A percentile compares a stretch with the other conserved stretches of the same genome.
Evolutionary conservation across 1,140 invertebrate species (phyloP).

Genomic region (Drosophila pachea): DNA sequence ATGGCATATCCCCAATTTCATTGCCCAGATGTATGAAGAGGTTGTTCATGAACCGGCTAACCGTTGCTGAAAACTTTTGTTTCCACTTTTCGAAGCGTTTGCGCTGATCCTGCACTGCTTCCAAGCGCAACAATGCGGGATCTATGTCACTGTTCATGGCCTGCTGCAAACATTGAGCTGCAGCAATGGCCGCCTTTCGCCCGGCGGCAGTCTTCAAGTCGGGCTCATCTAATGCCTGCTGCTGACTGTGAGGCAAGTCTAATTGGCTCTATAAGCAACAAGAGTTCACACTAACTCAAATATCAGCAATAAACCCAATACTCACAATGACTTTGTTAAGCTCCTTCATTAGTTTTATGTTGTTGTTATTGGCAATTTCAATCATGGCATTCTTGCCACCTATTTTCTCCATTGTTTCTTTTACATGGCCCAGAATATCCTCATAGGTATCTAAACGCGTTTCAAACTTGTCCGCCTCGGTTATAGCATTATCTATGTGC

Average conservation of each 20-base stretch:
- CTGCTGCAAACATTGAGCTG: constrained; percentile 88
- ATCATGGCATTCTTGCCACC: constrained; percentile 95
- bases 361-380: constrained; percentile 91
- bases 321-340: constrained; percentile 88
- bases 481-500: constrained; percentile 89
- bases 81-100: constrained; percentile 90
- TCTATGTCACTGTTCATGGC: constrained; percentile 87
- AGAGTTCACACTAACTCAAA: neutral
- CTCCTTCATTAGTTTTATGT: constrained; percentile 87
- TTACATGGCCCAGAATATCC: constrained; percentile 88
- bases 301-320: neutral
- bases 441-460: constrained; percentile 86
- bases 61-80: constrained; percentile 89
- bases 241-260: constrained; percentile 86
- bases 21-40: constrained; percentile 93
- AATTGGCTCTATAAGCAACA: constrained; percentile 82
- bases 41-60: constrained; percentile 94
- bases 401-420: constrained; percentile 92
- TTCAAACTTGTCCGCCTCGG: constrained; percentile 88
- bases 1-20: constrained; percentile 79
- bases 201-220: constrained; percentile 87
- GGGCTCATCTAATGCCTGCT: constrained; percentile 86
- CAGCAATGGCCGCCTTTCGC: constrained; percentile 87
- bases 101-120: constrained; percentile 93
- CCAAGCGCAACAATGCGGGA: constrained; percentile 84